Evolutionary conservation across 2,888 invertebrate species (phyloP).

Genomic region (Lymantria dispar): DNA sequence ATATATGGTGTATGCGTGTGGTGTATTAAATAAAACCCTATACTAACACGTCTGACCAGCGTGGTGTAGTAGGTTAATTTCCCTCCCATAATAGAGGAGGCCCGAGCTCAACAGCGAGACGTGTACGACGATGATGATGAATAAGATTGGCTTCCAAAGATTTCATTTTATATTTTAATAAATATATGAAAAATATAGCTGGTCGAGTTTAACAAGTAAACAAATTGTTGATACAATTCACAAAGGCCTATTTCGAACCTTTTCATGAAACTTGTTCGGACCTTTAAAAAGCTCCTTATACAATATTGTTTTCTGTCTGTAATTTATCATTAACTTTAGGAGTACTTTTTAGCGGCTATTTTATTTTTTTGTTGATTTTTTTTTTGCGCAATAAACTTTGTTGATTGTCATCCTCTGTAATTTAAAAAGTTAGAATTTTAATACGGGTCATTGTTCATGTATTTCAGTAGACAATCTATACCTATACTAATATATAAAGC

Average conservation of each 20-base stretch:
- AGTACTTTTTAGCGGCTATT: not conserved
- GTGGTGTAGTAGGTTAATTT: too few species aligned
- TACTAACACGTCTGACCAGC: too few species aligned
- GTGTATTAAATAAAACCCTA: too few species aligned
- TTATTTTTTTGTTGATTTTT: not conserved
- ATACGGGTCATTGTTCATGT: not conserved
- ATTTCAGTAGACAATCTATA: too few species aligned
- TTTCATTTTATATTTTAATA: too few species aligned
- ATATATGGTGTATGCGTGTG: too few species aligned
- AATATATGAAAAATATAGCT: too few species aligned
- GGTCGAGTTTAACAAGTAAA: slow-evolving; percentile 4
- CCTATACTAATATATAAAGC: too few species aligned
- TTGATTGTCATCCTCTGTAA: slow-evolving; percentile 7
- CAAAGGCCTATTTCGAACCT: slow-evolving; percentile 11
- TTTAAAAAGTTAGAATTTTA: slow-evolving; percentile 2
- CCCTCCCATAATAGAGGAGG: too few species aligned
- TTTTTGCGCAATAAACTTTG: slow-evolving; percentile 6
- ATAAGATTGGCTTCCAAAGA: too few species aligned
- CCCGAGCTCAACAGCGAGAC: too few species aligned
- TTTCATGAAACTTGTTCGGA: slow-evolving; percentile 10
- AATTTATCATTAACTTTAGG: slow-evolving; percentile 28
- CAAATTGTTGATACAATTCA: slow-evolving; percentile 20
- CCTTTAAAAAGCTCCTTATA: slow-evolving; percentile 7
- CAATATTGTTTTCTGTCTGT: slow-evolving; percentile 19
- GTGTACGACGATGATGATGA: too few species aligned